A percentile compares a stretch with the other conserved stretches of the same genome.
These are phyloP conservation scores for Paramormyrops kingsleyae DNA, from an alignment of 2,113 vertebrate genomes.

Conservation along the genomic window DNA sequence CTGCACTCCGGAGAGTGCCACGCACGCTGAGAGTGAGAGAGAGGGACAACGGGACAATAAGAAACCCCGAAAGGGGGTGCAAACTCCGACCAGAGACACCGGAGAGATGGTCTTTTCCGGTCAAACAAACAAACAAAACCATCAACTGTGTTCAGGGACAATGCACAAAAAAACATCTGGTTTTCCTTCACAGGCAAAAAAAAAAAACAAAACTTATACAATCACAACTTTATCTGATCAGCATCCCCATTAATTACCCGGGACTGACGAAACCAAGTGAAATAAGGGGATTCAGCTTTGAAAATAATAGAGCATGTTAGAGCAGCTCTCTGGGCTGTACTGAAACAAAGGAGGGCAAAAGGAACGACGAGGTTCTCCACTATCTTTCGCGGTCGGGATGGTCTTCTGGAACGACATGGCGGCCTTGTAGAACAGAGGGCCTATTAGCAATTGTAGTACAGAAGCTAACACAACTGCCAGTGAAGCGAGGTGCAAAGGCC, in stretches of 20 bases:
- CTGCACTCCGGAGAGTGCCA: conserved; percentile 45
- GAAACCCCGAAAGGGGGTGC: neutral
- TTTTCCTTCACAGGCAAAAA: neutral
- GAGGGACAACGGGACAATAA: neutral
- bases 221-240: neutral
- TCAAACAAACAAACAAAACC: conserved; percentile 12
- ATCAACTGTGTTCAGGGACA: neutral
- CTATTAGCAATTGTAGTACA: neutral
- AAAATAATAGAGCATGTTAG: neutral
- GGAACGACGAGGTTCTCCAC: neutral
- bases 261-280: neutral
- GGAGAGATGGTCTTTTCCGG: neutral
- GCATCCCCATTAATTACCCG: neutral
- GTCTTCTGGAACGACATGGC: neutral
- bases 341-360: neutral
- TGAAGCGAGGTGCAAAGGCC: neutral
- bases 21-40: conserved; percentile 44
- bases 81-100: neutral
- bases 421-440: neutral
- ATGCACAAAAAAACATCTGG: neutral
- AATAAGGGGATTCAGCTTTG: neutral
- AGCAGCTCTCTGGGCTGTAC: neutral
- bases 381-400: neutral
- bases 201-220: neutral
- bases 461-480: neutral